These are phyloP conservation scores for Tolmerus cingulatus DNA, from an alignment of 2,888 invertebrate species.

Conservation along the genomic window DNA sequence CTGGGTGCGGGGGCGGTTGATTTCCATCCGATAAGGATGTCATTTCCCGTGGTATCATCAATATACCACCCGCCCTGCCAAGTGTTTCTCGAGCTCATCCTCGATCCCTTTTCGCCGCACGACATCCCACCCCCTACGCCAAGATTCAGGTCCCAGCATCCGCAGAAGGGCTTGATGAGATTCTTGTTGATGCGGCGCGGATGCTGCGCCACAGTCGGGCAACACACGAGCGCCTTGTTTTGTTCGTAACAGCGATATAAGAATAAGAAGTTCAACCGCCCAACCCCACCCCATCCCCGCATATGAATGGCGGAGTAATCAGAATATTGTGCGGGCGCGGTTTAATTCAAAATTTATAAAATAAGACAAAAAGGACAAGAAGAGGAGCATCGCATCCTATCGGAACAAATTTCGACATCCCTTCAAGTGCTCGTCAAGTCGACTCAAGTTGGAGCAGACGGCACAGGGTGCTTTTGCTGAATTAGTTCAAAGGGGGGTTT, in stretches of 20 bases:
- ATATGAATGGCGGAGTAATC: conserved; percentile 35
- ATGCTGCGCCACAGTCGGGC: neutral
- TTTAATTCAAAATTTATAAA: conserved; percentile 45
- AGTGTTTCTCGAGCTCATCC: neutral
- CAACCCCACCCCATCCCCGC: neutral
- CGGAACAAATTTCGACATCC: conserved; percentile 36
- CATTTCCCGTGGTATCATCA: conserved; percentile 28
- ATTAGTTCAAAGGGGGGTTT: neutral
- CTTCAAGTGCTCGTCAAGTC: conserved; percentile 19
- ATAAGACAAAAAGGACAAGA: conserved; percentile 15
- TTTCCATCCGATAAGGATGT: conserved; percentile 37
- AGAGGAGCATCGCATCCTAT: neutral
- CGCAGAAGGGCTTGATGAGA: conserved; percentile 6
- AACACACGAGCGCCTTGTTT: neutral
- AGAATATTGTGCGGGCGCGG: conserved; percentile 40
- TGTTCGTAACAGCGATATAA: neutral
- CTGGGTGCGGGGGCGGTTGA: neutral
- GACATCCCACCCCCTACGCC: neutral
- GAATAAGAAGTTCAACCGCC: conserved; percentile 1
- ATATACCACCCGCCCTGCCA: neutral
- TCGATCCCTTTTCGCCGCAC: neutral
- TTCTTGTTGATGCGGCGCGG: neutral
- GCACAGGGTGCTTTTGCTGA: neutral
- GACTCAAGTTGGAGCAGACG: neutral
- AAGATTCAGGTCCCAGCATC: neutral